Conservation (phyloP, 2,797 vertebrate species). For the Sphenopsis melanotis region DNA sequence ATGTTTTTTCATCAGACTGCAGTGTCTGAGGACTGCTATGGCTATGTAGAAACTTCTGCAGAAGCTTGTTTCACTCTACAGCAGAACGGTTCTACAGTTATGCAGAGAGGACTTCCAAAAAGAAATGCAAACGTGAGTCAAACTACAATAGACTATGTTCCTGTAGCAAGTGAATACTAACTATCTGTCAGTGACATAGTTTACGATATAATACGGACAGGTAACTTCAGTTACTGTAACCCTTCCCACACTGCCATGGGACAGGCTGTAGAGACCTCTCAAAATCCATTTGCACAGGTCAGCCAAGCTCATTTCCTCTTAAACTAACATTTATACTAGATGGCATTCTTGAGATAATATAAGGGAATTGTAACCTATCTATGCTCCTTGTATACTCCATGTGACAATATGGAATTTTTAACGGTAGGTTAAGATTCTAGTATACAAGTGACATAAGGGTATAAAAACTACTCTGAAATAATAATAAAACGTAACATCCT, state of each 20-base stretch:
- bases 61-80: background rate
- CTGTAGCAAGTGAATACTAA: background rate
- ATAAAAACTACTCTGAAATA: background rate
- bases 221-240: background rate
- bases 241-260: background rate
- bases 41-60: background rate
- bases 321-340: background rate
- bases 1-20: background rate
- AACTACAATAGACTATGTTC: background rate
- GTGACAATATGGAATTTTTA: background rate
- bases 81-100: background rate
- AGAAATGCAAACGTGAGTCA: background rate
- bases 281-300: background rate
- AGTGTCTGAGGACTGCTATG: background rate
- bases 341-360: background rate
- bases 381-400: background rate
- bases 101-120: accelerated
- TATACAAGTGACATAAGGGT: background rate
- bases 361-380: background rate
- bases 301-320: background rate
- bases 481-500: background rate
- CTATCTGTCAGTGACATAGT: background rate
- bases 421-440: background rate
- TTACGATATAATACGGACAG: background rate
- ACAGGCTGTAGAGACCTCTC: background rate